phyloP scores from a whole-genome alignment of 92 coral and sea anemone species.

The Muricea muricata region DNA sequence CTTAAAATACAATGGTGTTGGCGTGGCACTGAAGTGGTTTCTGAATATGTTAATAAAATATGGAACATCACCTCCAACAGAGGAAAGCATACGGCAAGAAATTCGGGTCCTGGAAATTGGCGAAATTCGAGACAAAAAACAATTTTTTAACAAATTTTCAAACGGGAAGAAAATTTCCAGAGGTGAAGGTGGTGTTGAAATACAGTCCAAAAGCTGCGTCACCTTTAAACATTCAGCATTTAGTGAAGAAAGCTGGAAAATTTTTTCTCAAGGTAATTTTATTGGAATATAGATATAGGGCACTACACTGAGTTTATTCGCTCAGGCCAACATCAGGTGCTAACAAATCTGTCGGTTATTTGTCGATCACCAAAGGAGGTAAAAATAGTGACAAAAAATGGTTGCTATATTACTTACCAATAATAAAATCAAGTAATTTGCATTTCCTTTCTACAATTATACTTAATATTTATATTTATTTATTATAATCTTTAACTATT shows the following conservation, averaged over 20 bases:
- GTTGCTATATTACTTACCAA: no score
- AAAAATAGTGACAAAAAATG: no score
- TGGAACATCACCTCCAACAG: background rate
- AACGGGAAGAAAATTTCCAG: conserved; percentile 7
- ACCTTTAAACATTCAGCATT: background rate
- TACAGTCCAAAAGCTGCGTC: background rate
- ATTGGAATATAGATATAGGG: no score
- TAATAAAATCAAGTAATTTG: no score
- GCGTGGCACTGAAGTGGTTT: background rate
- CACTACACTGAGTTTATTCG: no score
- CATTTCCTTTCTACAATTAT: no score
- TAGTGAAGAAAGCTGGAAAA: background rate
- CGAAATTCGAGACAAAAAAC: background rate
- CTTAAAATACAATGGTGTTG: background rate
- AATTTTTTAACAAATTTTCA: conserved; percentile 1
- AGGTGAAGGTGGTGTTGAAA: conserved; percentile 22
- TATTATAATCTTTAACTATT: no score
- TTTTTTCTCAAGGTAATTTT: background rate
- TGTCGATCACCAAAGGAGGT: no score
- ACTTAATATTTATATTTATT: no score
- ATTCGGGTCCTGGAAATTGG: background rate
- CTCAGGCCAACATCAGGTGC: no score
- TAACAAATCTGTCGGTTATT: no score
- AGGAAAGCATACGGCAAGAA: background rate
- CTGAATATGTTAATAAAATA: background rate